phyloP scores from a whole-genome alignment of 2,797 vertebrate genomes.

The Neolamprologus multifasciatus region DNA sequence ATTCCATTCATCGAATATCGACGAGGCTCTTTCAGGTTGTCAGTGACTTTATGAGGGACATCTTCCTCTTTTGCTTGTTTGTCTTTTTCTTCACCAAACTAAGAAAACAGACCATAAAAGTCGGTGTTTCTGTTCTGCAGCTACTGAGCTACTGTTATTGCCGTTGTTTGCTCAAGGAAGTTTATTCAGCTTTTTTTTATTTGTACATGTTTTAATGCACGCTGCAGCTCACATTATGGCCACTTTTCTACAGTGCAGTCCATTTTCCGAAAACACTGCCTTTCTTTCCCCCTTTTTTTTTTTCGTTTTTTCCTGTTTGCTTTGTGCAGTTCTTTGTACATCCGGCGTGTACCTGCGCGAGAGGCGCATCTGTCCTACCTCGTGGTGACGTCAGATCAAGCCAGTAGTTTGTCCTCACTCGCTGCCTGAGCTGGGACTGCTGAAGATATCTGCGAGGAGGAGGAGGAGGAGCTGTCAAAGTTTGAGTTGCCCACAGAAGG shows the following conservation, averaged over 20 bases:
- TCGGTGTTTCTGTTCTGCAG: background rate
- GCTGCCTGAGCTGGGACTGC: conserved; percentile 2
- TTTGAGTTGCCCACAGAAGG: conserved; percentile 49
- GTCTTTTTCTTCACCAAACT: background rate
- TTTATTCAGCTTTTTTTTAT: background rate
- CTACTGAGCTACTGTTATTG: background rate
- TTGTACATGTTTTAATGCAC: background rate
- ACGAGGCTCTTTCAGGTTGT: background rate
- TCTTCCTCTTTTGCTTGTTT: background rate
- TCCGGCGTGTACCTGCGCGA: conserved; percentile 10
- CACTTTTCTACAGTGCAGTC: background rate
- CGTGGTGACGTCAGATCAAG: conserved; percentile 63
- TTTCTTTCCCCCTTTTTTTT: background rate
- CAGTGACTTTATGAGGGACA: background rate
- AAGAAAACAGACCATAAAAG: background rate
- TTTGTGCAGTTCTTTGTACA: background rate
- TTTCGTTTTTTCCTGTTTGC: background rate
- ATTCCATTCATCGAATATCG: background rate
- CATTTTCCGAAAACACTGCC: background rate
- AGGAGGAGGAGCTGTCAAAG: conserved; percentile 72
- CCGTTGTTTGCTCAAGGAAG: background rate
- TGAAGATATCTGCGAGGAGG: conserved; percentile 44
- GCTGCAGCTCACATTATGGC: background rate
- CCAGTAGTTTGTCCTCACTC: conserved; percentile 21
- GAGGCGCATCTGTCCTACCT: conserved; percentile 46